Evolutionary conservation across 2,797 vertebrate species (phyloP).

Genomic region (Apogon talboti): DNA sequence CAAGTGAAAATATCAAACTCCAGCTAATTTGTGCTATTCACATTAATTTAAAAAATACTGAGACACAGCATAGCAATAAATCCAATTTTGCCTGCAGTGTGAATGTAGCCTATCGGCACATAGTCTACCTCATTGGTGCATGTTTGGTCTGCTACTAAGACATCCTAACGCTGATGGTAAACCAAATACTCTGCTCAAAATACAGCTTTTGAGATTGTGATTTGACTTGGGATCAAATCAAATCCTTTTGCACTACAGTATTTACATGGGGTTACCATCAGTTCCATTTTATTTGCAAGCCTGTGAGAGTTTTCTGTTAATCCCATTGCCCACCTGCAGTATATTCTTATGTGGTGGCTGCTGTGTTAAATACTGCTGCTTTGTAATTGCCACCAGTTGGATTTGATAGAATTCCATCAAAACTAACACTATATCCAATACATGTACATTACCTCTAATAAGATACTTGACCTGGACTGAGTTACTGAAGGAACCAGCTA

Average conservation of each 20-base stretch:
- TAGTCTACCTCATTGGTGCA: slow-evolving; percentile 66
- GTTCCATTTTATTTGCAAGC: not conserved
- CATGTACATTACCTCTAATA: slow-evolving; percentile 24
- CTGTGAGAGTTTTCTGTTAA: too few species aligned
- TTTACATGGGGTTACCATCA: slow-evolving; percentile 26
- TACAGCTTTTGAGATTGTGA: slow-evolving; percentile 50
- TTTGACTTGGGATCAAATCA: slow-evolving; percentile 59
- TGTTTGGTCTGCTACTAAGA: slow-evolving; percentile 49
- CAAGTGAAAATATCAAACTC: too few species aligned
- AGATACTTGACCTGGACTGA: slow-evolving; percentile 64
- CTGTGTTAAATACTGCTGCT: slow-evolving; percentile 51
- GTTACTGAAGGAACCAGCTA: slow-evolving; percentile 57
- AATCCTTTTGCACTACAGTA: slow-evolving; percentile 70
- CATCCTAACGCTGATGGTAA: slow-evolving; percentile 30
- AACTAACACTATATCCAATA: slow-evolving; percentile 24
- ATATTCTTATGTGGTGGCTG: slow-evolving; percentile 32
- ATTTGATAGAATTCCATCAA: slow-evolving; percentile 58
- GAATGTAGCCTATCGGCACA: slow-evolving; percentile 22
- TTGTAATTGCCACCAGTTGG: slow-evolving; percentile 37
- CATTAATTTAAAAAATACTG: too few species aligned
- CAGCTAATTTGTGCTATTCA: too few species aligned
- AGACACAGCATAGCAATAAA: too few species aligned
- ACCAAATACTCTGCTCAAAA: slow-evolving; percentile 45
- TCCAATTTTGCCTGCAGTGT: too few species aligned
- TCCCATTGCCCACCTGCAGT: slow-evolving; percentile 4